These are phyloP conservation scores for Crossaster papposus DNA, from an alignment of 53 echinoderm and acorn worm species.

Conservation along the genomic window DNA sequence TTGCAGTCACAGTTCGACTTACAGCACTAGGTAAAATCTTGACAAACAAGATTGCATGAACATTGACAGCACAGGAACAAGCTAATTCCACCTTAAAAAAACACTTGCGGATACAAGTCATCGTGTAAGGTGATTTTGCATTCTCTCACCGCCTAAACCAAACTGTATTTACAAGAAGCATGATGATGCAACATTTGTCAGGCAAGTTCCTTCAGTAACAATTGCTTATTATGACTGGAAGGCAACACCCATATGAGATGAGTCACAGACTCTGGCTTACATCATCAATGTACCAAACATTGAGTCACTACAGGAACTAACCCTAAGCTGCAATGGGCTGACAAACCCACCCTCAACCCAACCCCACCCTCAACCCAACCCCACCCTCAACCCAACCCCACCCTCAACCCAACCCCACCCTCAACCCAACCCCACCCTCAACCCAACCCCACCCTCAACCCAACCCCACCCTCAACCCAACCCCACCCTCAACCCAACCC, in stretches of 20 bases:
- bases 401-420: too few relatives aligned
- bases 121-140: neutral
- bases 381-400: too few relatives aligned
- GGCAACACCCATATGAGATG: slow-evolving; percentile 54
- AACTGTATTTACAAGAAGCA: neutral
- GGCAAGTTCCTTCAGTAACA: neutral
- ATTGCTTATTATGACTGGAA: slow-evolving; percentile 34
- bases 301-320: slow-evolving; percentile 5
- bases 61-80: slow-evolving; percentile 17
- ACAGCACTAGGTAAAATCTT: too few relatives aligned
- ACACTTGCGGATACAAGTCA: neutral
- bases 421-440: too few relatives aligned
- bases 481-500: too few relatives aligned
- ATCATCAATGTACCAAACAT: neutral
- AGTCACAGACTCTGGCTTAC: slow-evolving; percentile 14
- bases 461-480: too few relatives aligned
- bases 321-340: neutral
- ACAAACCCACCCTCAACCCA: neutral
- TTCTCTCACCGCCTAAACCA: neutral
- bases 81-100: neutral
- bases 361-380: too few relatives aligned
- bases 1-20: too few relatives aligned
- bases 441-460: too few relatives aligned
- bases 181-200: neutral
- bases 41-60: neutral